Base-by-base conservation (phyloP, 2,888 invertebrate species). In the Leptura quadrifasciata region DNA sequence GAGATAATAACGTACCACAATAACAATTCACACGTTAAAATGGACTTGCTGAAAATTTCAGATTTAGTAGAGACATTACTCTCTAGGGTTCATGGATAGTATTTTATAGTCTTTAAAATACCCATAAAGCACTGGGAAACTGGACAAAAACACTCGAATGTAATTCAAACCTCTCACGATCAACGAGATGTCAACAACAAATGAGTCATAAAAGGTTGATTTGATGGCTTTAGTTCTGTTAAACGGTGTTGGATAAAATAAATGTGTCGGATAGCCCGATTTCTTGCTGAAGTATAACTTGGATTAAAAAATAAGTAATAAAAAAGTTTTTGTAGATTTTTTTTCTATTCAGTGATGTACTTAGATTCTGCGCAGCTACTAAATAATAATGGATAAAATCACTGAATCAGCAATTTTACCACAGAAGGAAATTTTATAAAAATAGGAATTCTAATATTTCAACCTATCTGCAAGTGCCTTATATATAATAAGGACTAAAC, bases 91-190 rank as follows among this genome's bases (percentile, higher is more conserved):
- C 17, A 47, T 47, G n/a, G 47, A 47, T 47, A n/a, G n/a, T n/a
- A 5, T 47, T 47, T 47, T n/a, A n/a, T 47, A n/a, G 47, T 47
- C 47, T 47, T n/a, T 47, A n/a, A 47, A 47, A n/a, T n/a, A n/a
- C 2, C 47, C 47, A 47, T 47, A 47, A 47, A 47, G n/a, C 47
- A 47, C 17, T 17, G 47, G 47, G n/a, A 5, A 47, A 47, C 47
- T 47, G 15, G 47, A 47, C n/a, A 15, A 47, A 47, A 47, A 47
- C 47, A 47, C 15, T 47, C 5, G n/a, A 47, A 15, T 15, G 47
- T 47, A 47, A 47, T 47, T 47, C 47, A 47, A n/a, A n/a, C 47
- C 47, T 47, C n/a, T 47, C 47, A 47, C 47, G 39, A 39, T 39
- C 15, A 47, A 47, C 47, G 47, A 47, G 47, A 47, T 47, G 47